These are phyloP conservation scores for Beris morrisii DNA, from an alignment of 2,888 invertebrate species.

Conservation along the genomic window DNA sequence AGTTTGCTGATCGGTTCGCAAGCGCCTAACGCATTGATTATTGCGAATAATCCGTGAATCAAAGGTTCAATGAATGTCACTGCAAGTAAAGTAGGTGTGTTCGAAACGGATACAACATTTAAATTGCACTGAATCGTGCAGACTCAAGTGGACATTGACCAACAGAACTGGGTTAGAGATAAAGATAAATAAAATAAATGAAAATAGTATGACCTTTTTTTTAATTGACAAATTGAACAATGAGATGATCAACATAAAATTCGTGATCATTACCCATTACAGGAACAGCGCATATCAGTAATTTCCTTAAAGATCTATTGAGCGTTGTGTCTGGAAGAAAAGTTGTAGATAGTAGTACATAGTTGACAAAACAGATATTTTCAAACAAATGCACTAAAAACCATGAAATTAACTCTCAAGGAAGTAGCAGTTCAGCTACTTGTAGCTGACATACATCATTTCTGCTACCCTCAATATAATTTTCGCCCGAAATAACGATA, in stretches of 20 bases:
- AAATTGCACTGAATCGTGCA: neutral
- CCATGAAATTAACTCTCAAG: neutral
- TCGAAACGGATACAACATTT: constrained; percentile 1
- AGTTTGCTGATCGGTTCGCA: constrained; percentile 8
- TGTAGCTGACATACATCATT: neutral
- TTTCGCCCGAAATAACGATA: neutral
- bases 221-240: neutral
- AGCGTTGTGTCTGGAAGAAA: constrained; percentile 39
- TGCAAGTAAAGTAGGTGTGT: constrained; percentile 4
- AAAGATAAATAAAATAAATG: too few species aligned
- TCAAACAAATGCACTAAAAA: neutral
- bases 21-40: neutral
- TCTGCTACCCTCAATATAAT: neutral
- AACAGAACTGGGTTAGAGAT: constrained; percentile 17
- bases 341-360: neutral
- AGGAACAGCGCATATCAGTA: constrained; percentile 55
- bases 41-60: neutral
- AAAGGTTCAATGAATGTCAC: constrained; percentile 15
- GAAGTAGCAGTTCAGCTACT: neutral
- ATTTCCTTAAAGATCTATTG: constrained; percentile 48
- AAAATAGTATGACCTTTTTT: too few species aligned
- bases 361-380: neutral
- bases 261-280: constrained; percentile 51
- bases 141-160: constrained; percentile 17
- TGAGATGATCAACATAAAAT: neutral